Evolutionary conservation across 53 echinoderm and acorn worm species (phyloP).

Genomic region (Glandiceps talaboti): DNA sequence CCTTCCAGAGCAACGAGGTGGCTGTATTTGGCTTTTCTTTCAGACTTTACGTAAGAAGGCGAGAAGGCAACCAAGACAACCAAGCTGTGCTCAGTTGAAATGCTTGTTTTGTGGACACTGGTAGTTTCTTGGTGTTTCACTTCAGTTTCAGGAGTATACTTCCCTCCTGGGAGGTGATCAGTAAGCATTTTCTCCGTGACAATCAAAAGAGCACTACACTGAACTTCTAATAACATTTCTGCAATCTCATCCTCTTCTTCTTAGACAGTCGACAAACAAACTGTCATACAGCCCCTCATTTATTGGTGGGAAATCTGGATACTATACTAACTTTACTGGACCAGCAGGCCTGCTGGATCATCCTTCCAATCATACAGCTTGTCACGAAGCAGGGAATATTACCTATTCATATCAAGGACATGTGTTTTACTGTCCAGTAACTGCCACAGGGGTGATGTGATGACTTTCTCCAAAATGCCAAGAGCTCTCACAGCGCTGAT

Average conservation of each 20-base stretch:
- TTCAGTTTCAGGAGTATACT: not conserved
- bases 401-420: not conserved
- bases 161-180: not conserved
- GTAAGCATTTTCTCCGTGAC: not conserved
- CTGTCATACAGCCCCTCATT: not conserved
- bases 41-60: no score
- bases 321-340: not conserved
- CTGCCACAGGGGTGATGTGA: not conserved
- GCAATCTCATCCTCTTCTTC: not conserved
- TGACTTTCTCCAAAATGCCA: not conserved
- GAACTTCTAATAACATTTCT: not conserved
- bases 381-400: not conserved
- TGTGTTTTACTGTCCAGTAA: not conserved
- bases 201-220: not conserved
- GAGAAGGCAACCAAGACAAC: no score
- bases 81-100: not conserved
- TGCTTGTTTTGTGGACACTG: not conserved
- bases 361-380: not conserved
- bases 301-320: not conserved
- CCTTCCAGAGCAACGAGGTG: not conserved
- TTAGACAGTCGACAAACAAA: not conserved
- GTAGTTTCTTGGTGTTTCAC: not conserved
- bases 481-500: not conserved
- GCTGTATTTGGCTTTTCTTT: not conserved
- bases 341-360: not conserved